phyloP scores from a whole-genome alignment of 2,888 invertebrate species.

The Eupithecia dodoneata region DNA sequence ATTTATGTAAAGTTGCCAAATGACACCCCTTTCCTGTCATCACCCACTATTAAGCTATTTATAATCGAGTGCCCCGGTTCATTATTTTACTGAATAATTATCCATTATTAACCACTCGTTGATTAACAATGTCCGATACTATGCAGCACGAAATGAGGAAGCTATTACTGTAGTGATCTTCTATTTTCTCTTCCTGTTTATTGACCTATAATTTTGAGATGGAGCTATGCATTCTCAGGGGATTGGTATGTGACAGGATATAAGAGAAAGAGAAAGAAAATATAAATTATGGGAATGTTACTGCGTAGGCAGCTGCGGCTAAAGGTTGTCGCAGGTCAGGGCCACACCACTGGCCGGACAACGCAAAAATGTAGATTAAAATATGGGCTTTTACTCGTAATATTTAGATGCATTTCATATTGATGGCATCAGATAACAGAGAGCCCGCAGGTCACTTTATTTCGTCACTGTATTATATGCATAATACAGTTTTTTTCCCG shows the following conservation, averaged over 20 bases:
- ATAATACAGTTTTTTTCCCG: too few species aligned
- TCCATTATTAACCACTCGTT: constrained; percentile 12
- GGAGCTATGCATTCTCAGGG: not conserved
- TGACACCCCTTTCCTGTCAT: constrained; percentile 27
- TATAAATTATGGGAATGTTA: too few species aligned
- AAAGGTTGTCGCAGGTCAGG: too few species aligned
- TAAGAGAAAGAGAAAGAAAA: not conserved
- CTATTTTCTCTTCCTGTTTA: constrained; percentile 11
- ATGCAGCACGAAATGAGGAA: constrained; percentile 11
- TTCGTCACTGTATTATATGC: too few species aligned
- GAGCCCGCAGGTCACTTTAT: too few species aligned
- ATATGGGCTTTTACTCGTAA: too few species aligned
- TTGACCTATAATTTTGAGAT: constrained; percentile 8
- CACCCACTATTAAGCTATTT: constrained; percentile 1
- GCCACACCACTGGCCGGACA: too few species aligned
- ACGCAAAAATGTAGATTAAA: too few species aligned
- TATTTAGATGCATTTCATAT: too few species aligned
- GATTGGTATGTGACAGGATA: not conserved
- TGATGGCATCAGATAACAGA: too few species aligned
- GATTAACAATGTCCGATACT: constrained; percentile 18
- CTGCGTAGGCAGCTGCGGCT: not conserved
- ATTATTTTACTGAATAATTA: constrained; percentile 9
- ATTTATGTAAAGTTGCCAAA: not conserved
- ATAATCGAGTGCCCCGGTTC: constrained; percentile 13
- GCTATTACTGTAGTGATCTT: not conserved